These are phyloP conservation scores for Rhamphomyia laevipes DNA, from an alignment of 2,888 invertebrate genomes.

Conservation along the genomic window DNA sequence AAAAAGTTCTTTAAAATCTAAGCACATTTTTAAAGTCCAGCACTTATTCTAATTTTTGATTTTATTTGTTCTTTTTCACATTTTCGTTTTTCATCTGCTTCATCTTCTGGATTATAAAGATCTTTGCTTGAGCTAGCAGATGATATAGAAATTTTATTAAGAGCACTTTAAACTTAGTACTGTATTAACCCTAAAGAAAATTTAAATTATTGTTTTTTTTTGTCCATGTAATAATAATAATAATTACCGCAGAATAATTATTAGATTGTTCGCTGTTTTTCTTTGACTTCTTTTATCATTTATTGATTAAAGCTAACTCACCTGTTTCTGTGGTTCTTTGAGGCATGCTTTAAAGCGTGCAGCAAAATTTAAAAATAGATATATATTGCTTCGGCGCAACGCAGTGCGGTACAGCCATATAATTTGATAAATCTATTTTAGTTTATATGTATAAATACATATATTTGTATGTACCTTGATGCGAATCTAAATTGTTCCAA, in stretches of 20 bases:
- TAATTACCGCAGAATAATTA: conserved; percentile 29
- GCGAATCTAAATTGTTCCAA: too few species aligned
- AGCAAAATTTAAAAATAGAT: too few species aligned
- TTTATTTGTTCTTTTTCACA: conserved; percentile 36
- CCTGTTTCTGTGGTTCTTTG: too few species aligned
- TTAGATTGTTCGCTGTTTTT: conserved; percentile 41
- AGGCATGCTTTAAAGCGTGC: too few species aligned
- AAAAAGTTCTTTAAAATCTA: conserved; percentile 67
- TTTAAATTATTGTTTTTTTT: conserved; percentile 2
- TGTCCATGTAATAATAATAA: conserved; percentile 3
- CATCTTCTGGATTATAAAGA: conserved; percentile 28
- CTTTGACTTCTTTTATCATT: too few species aligned
- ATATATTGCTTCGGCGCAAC: too few species aligned
- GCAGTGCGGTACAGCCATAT: too few species aligned
- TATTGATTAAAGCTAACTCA: too few species aligned
- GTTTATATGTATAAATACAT: too few species aligned
- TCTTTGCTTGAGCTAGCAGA: conserved; percentile 15
- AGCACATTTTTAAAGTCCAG: conserved; percentile 50
- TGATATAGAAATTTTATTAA: conserved; percentile 60
- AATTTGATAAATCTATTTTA: too few species aligned
- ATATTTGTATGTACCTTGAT: too few species aligned
- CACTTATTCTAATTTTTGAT: conserved; percentile 43
- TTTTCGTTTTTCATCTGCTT: conserved; percentile 25
- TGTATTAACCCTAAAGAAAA: conserved; percentile 42
- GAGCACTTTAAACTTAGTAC: conserved; percentile 68